phyloP scores from a whole-genome alignment of 2,888 invertebrate species.

The Lithodes maja region DNA sequence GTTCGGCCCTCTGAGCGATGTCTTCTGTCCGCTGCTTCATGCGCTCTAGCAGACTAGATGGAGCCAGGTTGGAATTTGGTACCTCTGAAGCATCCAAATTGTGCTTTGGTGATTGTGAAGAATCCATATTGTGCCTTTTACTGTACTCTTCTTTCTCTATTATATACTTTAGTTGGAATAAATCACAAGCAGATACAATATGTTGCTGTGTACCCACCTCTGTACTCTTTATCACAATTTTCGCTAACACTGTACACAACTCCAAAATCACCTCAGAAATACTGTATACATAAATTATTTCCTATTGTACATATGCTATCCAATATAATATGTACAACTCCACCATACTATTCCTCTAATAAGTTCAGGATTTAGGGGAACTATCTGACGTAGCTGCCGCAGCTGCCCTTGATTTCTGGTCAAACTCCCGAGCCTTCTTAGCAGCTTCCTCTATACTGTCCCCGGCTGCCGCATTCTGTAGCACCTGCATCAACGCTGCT shows the following conservation, averaged over 20 bases:
- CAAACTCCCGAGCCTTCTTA: slow-evolving; percentile 11
- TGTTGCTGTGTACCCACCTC: too few relatives aligned
- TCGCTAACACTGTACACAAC: not conserved
- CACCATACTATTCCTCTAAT: not conserved
- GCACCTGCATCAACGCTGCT: slow-evolving; percentile 39
- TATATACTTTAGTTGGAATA: too few relatives aligned
- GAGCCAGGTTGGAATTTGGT: not conserved
- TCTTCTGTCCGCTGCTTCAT: slow-evolving; percentile 64
- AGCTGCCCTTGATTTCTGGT: not conserved
- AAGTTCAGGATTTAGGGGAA: too few relatives aligned
- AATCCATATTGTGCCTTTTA: not conserved
- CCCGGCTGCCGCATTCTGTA: slow-evolving; percentile 46
- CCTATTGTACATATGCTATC: not conserved
- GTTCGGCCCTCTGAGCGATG: slow-evolving; percentile 42
- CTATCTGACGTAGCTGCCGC: not conserved
- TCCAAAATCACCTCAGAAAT: not conserved
- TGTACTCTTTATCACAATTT: too few relatives aligned
- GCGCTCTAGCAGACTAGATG: slow-evolving; percentile 42
- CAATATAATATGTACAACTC: not conserved
- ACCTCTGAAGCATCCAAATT: slow-evolving; percentile 33
- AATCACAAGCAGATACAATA: too few relatives aligned
- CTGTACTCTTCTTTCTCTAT: too few relatives aligned
- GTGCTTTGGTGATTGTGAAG: not conserved
- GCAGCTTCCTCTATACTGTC: slow-evolving; percentile 35
- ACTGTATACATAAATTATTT: not conserved